These are phyloP conservation scores for Drosophila testacea DNA, from an alignment of 2,888 invertebrate species.

Conservation along the genomic window DNA sequence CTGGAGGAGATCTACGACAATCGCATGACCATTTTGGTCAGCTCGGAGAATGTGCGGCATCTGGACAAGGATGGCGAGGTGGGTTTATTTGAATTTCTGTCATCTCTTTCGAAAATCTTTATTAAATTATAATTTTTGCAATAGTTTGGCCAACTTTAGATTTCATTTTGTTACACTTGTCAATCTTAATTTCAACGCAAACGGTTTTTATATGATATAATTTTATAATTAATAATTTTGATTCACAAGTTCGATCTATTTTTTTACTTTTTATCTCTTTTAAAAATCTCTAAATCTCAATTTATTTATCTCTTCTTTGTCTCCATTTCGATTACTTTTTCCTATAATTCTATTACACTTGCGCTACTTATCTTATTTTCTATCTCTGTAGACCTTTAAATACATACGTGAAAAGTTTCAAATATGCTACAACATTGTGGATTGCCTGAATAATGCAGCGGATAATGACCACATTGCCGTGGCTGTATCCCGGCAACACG, in stretches of 20 bases:
- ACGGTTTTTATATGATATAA: too few relatives aligned
- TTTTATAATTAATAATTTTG: too few relatives aligned
- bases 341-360: neutral
- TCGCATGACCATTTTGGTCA: slow-evolving; percentile 80
- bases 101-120: neutral
- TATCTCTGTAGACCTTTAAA: slow-evolving; percentile 69
- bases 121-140: neutral
- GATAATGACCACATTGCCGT: slow-evolving; percentile 76
- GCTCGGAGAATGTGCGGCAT: slow-evolving; percentile 80
- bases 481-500: slow-evolving; percentile 82
- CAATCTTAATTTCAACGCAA: too few relatives aligned
- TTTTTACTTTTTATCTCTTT: too few relatives aligned
- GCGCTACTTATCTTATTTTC: neutral
- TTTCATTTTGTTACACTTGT: too few relatives aligned
- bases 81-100: neutral
- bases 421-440: slow-evolving; percentile 82
- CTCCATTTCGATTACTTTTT: neutral
- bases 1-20: slow-evolving; percentile 72
- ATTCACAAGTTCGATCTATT: too few relatives aligned
- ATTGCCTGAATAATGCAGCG: slow-evolving; percentile 78
- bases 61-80: slow-evolving; percentile 82
- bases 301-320: too few relatives aligned
- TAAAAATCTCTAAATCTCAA: too few relatives aligned
- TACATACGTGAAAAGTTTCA: slow-evolving; percentile 82
- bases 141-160: too few relatives aligned